phyloP scores from a whole-genome alignment of 2,113 vertebrate species.

The Dipodomys merriami region DNA sequence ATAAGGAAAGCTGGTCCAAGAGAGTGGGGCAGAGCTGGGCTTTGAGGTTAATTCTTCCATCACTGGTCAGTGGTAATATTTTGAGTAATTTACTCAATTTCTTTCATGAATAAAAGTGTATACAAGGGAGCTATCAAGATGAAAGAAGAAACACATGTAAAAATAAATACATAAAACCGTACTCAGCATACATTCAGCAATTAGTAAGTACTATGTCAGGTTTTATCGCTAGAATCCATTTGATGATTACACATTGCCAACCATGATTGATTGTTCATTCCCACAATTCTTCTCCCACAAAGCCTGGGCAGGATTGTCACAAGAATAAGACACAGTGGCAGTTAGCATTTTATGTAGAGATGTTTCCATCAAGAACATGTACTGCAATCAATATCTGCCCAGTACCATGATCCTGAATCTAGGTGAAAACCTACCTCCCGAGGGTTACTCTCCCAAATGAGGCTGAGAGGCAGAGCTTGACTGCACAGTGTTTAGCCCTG shows the following conservation, averaged over 20 bases:
- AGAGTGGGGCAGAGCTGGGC: too few species aligned
- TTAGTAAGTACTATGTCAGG: background rate
- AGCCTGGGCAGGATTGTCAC: background rate
- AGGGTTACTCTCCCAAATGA: too few species aligned
- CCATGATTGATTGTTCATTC: background rate
- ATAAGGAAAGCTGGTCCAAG: accelerated
- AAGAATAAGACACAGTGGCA: background rate
- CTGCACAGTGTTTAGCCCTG: background rate
- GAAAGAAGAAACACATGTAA: background rate
- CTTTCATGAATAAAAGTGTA: background rate
- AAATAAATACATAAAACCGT: background rate
- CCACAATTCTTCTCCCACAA: background rate
- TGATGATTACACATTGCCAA: background rate
- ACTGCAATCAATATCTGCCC: too few species aligned
- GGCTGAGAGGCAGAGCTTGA: background rate
- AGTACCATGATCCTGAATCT: background rate
- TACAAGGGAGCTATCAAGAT: background rate
- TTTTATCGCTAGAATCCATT: background rate
- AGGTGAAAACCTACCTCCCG: background rate
- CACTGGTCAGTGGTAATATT: background rate
- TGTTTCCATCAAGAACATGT: too few species aligned
- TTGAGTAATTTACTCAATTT: background rate
- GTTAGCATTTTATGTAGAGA: too few species aligned
- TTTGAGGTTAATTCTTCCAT: background rate
- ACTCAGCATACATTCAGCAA: background rate